These are phyloP conservation scores for Cephus nigrinus DNA, from an alignment of 2,888 invertebrate genomes.

Conservation along the genomic window DNA sequence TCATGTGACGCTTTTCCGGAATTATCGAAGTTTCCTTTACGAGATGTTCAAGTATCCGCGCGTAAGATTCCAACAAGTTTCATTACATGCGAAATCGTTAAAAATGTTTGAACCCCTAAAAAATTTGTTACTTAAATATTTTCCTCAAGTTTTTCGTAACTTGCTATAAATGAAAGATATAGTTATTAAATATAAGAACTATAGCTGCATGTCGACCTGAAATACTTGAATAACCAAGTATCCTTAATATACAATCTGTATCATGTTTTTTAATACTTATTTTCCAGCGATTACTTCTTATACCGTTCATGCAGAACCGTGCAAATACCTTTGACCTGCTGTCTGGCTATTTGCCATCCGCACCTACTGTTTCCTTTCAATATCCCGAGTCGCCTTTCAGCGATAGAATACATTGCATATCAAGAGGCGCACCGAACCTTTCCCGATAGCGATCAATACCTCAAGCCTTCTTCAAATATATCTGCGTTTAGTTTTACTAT, in stretches of 20 bases:
- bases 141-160: neutral
- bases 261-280: neutral
- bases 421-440: constrained; percentile 10
- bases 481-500: constrained; percentile 7
- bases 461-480: constrained; percentile 17
- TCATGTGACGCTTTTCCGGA: neutral
- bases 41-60: neutral
- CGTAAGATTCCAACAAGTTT: neutral
- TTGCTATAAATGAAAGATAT: neutral
- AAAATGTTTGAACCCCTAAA: neutral
- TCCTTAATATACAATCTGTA: neutral
- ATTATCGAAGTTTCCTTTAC: neutral
- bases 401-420: constrained; percentile 20
- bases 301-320: neutral
- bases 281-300: neutral
- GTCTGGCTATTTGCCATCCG: neutral
- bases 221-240: neutral
- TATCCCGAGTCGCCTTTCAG: neutral
- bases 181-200: neutral
- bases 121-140: neutral
- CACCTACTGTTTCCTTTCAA: neutral
- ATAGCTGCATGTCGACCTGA: neutral
- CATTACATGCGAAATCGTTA: neutral
- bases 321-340: neutral
- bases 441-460: constrained; percentile 16